phyloP scores from a whole-genome alignment of 2,797 vertebrate genomes.

The Enteromius anoplus region DNA sequence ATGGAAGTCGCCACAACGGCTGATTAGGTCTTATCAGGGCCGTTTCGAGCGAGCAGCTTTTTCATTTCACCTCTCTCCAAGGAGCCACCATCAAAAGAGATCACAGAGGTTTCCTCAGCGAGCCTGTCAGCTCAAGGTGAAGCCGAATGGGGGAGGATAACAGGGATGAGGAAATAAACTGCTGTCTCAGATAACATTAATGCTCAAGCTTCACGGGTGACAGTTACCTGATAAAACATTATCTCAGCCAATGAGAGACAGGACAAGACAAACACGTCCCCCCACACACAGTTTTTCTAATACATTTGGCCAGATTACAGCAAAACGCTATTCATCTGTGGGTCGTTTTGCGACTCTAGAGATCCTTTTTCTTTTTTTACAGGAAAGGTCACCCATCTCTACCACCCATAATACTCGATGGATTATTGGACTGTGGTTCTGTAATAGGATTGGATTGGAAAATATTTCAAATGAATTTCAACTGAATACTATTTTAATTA shows the following conservation, averaged over 20 bases:
- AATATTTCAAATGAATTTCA: slow-evolving; percentile 3
- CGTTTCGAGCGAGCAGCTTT: slow-evolving; percentile 56
- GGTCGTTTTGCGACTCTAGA: slow-evolving; percentile 11
- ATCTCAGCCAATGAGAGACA: slow-evolving; percentile 50
- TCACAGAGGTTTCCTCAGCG: slow-evolving; percentile 55
- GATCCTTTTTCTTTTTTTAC: neutral
- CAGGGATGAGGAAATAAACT: slow-evolving; percentile 55
- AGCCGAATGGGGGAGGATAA: slow-evolving; percentile 57
- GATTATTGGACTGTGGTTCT: neutral
- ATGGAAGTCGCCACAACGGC: slow-evolving; percentile 62
- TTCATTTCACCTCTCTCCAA: slow-evolving; percentile 60
- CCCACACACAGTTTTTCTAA: slow-evolving; percentile 48
- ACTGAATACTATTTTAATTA: neutral
- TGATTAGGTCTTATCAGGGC: slow-evolving; percentile 64
- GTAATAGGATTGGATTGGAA: neutral
- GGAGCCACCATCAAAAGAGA: slow-evolving; percentile 59
- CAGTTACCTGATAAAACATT: slow-evolving; percentile 54
- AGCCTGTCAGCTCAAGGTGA: slow-evolving; percentile 58
- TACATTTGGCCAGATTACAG: slow-evolving; percentile 36
- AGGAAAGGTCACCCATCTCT: slow-evolving; percentile 25
- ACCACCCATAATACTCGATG: neutral
- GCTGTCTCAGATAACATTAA: slow-evolving; percentile 61
- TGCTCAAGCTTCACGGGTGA: slow-evolving; percentile 53
- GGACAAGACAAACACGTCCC: slow-evolving; percentile 53
- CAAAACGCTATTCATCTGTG: slow-evolving; percentile 33